Evolutionary conservation across 2,797 vertebrate species (phyloP).

Genomic region (Sarcoramphus papa): DNA sequence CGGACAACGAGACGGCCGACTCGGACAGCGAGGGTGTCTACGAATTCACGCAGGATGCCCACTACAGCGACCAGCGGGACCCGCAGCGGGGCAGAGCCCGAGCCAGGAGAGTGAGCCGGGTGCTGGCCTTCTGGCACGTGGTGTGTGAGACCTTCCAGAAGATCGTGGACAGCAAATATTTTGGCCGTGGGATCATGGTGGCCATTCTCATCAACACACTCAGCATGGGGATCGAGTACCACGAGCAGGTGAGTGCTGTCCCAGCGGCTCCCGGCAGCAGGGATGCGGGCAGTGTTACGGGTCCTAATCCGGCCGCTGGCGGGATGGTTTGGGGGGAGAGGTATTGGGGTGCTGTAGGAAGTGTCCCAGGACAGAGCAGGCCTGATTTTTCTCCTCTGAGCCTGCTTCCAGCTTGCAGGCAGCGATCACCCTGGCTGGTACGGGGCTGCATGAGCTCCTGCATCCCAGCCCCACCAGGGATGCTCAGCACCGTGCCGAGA

Average conservation of each 20-base stretch:
- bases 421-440: background rate
- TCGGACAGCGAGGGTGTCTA: slow-evolving; percentile 92
- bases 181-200: slow-evolving; percentile 89
- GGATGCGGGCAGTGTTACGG: accelerated
- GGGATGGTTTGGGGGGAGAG: background rate
- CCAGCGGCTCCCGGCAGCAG: accelerated
- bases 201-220: slow-evolving; percentile 90
- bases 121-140: slow-evolving; percentile 87
- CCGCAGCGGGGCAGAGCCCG: slow-evolving; percentile 71
- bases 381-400: background rate
- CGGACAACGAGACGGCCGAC: slow-evolving; percentile 81
- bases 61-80: slow-evolving; percentile 79
- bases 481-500: background rate
- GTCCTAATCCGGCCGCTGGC: accelerated
- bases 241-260: slow-evolving; percentile 82
- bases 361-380: background rate
- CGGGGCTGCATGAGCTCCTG: background rate
- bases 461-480: background rate
- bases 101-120: slow-evolving; percentile 59
- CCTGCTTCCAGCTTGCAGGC: background rate
- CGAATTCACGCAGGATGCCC: slow-evolving; percentile 90
- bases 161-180: slow-evolving; percentile 92
- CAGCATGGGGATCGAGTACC: slow-evolving; percentile 91
- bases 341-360: background rate
- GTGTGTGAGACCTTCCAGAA: slow-evolving; percentile 90